Evolutionary conservation across 92 coral and sea anemone species (phyloP).

Genomic region (Umimayanthus kanabou): DNA sequence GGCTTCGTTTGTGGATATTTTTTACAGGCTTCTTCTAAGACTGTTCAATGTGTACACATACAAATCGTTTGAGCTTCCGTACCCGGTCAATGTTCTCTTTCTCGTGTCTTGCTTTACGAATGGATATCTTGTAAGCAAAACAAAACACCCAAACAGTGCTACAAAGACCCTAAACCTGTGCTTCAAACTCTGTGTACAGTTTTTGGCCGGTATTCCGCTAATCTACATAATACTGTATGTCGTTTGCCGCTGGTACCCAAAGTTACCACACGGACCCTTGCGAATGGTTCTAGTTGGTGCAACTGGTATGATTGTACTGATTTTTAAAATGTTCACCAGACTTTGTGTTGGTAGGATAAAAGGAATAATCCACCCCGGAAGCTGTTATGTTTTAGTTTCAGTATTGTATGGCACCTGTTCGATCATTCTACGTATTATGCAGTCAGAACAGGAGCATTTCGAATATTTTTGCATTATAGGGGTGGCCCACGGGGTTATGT

Average conservation of each 20-base stretch:
- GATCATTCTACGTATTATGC: too few species aligned
- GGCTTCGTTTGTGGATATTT: constrained; percentile 35
- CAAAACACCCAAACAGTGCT: neutral
- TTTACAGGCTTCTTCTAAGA: constrained; percentile 27
- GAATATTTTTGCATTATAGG: too few species aligned
- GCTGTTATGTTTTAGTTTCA: too few species aligned
- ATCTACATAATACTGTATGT: neutral
- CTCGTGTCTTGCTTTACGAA: neutral
- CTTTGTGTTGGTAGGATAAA: too few species aligned
- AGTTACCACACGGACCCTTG: neutral
- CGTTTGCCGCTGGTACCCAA: neutral
- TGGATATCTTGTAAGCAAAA: neutral
- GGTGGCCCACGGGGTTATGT: too few species aligned
- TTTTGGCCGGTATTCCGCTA: neutral
- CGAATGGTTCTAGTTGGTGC: too few species aligned
- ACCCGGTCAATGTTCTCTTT: constrained; percentile 30
- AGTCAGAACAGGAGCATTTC: too few species aligned
- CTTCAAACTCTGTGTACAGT: constrained; percentile 35
- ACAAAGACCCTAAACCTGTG: neutral
- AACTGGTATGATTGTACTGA: too few species aligned
- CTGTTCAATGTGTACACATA: constrained; percentile 11
- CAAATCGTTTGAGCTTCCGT: constrained; percentile 23
- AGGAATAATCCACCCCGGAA: too few species aligned
- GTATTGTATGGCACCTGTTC: too few species aligned
- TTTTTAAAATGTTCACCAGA: too few species aligned